Evolutionary conservation across 2,797 vertebrate genomes (phyloP).

Genomic region (Phrynocephalus vlangalii): DNA sequence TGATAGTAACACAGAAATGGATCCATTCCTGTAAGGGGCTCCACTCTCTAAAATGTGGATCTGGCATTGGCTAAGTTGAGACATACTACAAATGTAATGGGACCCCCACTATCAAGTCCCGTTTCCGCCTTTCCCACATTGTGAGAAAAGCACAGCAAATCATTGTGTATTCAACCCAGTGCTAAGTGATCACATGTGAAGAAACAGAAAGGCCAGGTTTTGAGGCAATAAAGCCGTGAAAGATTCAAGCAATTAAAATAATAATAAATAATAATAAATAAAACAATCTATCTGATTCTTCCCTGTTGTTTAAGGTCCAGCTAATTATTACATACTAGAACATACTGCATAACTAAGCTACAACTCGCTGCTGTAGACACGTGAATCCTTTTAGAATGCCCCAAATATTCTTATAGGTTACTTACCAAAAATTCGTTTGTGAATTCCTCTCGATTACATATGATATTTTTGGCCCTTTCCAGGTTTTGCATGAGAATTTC

Average conservation of each 20-base stretch:
- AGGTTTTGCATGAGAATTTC: constrained; percentile 84
- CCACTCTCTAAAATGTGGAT: neutral
- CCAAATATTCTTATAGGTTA: neutral
- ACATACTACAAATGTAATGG: neutral
- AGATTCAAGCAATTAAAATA: neutral
- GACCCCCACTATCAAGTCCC: neutral
- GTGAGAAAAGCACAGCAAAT: neutral
- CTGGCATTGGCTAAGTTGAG: neutral
- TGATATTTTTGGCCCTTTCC: constrained; percentile 79
- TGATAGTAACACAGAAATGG: neutral
- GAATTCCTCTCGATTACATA: constrained; percentile 75
- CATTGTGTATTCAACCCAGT: constrained; percentile 31
- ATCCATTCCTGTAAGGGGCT: neutral
- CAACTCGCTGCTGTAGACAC: fast-evolving
- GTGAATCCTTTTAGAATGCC: fast-evolving
- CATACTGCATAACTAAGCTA: neutral
- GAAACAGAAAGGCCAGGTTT: constrained; percentile 60
- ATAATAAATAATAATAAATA: neutral
- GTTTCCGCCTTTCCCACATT: neutral
- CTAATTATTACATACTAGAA: neutral
- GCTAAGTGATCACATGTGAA: neutral
- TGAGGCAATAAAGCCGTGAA: constrained; percentile 33
- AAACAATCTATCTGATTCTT: neutral
- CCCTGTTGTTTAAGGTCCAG: neutral
- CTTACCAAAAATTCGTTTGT: constrained; percentile 82